Conservation (phyloP, 2,888 invertebrate genomes). For the Lasius fuliginosus region DNA sequence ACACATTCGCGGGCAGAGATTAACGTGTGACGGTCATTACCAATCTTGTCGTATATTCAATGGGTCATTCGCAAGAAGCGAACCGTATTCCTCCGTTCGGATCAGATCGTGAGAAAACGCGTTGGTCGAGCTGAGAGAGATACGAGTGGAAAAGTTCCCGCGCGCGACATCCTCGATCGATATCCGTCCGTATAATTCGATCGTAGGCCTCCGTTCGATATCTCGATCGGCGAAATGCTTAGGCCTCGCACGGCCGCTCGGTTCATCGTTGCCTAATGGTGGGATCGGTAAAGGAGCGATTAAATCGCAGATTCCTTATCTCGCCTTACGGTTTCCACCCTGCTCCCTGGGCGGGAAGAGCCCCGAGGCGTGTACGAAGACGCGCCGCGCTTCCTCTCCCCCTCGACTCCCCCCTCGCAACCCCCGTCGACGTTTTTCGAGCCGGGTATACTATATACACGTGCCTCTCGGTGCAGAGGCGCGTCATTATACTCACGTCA, state of each 20-base stretch:
- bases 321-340: slow-evolving; percentile 71
- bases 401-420: slow-evolving; percentile 14
- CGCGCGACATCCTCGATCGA: slow-evolving; percentile 51
- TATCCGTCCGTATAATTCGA: slow-evolving; percentile 50
- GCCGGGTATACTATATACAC: slow-evolving; percentile 49
- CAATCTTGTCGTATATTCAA: slow-evolving; percentile 28
- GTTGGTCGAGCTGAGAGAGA: slow-evolving; percentile 1
- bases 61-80: slow-evolving; percentile 21
- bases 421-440: slow-evolving; percentile 50
- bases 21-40: slow-evolving; percentile 26
- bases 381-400: slow-evolving; percentile 41
- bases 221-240: slow-evolving; percentile 46
- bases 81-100: slow-evolving; percentile 2
- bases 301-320: slow-evolving; percentile 80
- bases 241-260: slow-evolving; percentile 35
- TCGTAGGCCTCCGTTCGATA: slow-evolving; percentile 17
- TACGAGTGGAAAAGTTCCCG: slow-evolving; percentile 45
- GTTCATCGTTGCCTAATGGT: slow-evolving; percentile 74
- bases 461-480: slow-evolving; percentile 73
- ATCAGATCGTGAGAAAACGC: slow-evolving; percentile 59
- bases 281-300: slow-evolving; percentile 77
- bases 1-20: slow-evolving; percentile 40
- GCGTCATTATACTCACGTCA: slow-evolving; percentile 85
- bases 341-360: slow-evolving; percentile 79
- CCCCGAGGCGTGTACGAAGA: slow-evolving; percentile 74